These are phyloP conservation scores for Scomber japonicus DNA, from an alignment of 2,113 vertebrate genomes.

Conservation along the genomic window DNA sequence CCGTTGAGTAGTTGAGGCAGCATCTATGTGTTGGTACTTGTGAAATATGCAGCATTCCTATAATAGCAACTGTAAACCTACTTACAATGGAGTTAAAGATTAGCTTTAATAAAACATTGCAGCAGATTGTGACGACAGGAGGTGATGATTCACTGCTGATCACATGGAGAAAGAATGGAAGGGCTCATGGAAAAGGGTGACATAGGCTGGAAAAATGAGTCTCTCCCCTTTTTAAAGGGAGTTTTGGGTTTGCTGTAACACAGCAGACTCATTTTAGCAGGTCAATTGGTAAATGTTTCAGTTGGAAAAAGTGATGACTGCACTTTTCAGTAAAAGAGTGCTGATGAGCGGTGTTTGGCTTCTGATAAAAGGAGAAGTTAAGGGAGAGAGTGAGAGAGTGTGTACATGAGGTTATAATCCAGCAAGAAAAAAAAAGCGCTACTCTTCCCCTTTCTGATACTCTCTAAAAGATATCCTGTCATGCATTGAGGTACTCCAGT, in stretches of 20 bases:
- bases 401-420: conserved; percentile 30
- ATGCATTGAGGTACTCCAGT: not conserved
- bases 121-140: conserved; percentile 22
- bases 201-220: conserved; percentile 52
- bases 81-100: not conserved
- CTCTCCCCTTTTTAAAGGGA: conserved; percentile 6
- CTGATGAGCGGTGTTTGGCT: conserved; percentile 54
- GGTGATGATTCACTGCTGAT: conserved; percentile 70
- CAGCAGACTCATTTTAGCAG: conserved; percentile 3
- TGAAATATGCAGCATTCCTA: not conserved
- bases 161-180: conserved; percentile 61
- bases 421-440: conserved; percentile 16
- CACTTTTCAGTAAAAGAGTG: conserved; percentile 43
- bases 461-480: not conserved
- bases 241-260: conserved; percentile 15
- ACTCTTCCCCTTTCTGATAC: conserved; percentile 69
- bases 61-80: not conserved
- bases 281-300: conserved; percentile 24
- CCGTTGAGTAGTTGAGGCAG: not conserved
- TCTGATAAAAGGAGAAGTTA: conserved; percentile 63
- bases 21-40: conserved; percentile 43
- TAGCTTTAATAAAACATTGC: conserved; percentile 20
- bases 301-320: not conserved
- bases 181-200: conserved; percentile 59
- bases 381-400: conserved; percentile 10